phyloP scores from a whole-genome alignment of 2,888 invertebrate species.

The Morinoia aosen region DNA sequence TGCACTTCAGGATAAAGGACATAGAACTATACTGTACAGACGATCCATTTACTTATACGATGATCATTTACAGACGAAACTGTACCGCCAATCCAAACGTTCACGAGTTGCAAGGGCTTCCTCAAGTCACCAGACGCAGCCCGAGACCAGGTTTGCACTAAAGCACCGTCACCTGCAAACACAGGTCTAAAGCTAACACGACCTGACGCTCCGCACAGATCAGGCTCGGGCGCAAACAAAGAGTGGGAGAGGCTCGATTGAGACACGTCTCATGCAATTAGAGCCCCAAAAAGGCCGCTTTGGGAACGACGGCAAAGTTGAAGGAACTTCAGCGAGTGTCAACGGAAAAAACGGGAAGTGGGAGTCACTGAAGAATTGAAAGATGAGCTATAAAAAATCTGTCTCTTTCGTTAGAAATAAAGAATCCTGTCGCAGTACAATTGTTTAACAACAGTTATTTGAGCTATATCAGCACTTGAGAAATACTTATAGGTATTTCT shows the following conservation, averaged over 20 bases:
- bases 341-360: not conserved
- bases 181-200: not conserved
- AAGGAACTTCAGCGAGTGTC: not conserved
- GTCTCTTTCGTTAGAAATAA: not conserved
- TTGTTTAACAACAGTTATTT: not conserved
- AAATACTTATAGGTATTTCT: no score
- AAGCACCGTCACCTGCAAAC: not conserved
- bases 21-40: no score
- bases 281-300: not conserved
- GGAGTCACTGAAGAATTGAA: not conserved
- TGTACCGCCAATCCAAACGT: not conserved
- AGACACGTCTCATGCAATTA: slow-evolving; percentile 26
- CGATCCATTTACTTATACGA: no score
- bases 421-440: not conserved
- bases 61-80: no score
- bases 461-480: not conserved
- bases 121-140: not conserved
- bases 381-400: not conserved
- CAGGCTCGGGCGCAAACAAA: slow-evolving; percentile 2
- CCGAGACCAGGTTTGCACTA: not conserved
- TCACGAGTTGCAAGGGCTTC: not conserved
- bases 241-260: slow-evolving; percentile 7
- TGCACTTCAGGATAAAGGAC: no score
- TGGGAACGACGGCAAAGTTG: not conserved
- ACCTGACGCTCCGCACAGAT: not conserved